A percentile compares a stretch with the other conserved stretches of the same genome.
Evolutionary conservation across 2,888 invertebrate species (phyloP).

Genomic region (Eupithecia pulchellata): DNA sequence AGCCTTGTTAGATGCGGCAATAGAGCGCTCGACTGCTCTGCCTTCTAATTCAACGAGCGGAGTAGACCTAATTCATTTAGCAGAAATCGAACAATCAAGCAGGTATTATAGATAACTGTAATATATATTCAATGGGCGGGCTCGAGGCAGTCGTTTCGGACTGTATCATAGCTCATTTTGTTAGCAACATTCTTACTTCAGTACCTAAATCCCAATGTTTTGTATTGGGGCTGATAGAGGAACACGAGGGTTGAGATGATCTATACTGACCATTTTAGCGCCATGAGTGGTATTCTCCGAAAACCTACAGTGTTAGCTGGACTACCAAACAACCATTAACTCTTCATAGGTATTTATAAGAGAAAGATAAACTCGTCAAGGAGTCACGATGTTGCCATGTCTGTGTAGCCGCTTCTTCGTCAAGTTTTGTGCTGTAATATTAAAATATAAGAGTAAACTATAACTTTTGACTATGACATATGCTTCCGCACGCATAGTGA

Average conservation of each 20-base stretch:
- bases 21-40: constrained; percentile 8
- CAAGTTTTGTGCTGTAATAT: neutral
- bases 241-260: neutral
- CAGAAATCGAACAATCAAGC: constrained; percentile 10
- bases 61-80: constrained; percentile 9
- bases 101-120: neutral
- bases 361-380: too few relatives aligned
- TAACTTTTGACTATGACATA: neutral
- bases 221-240: neutral
- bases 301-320: neutral
- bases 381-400: too few relatives aligned
- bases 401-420: too few relatives aligned
- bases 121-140: neutral
- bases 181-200: neutral
- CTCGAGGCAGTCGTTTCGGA: neutral
- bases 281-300: neutral
- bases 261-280: neutral
- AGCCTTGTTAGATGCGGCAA: constrained; percentile 23
- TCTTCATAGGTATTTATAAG: neutral
- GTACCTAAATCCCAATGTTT: neutral
- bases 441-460: too few relatives aligned
- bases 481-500: neutral
- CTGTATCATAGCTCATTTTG: neutral
- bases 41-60: constrained; percentile 15
- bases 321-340: too few relatives aligned